A percentile compares a stretch with the other conserved stretches of the same genome.
Conservation (phyloP, 2,113 vertebrate genomes). For the Hymenochirus boettgeri region DNA sequence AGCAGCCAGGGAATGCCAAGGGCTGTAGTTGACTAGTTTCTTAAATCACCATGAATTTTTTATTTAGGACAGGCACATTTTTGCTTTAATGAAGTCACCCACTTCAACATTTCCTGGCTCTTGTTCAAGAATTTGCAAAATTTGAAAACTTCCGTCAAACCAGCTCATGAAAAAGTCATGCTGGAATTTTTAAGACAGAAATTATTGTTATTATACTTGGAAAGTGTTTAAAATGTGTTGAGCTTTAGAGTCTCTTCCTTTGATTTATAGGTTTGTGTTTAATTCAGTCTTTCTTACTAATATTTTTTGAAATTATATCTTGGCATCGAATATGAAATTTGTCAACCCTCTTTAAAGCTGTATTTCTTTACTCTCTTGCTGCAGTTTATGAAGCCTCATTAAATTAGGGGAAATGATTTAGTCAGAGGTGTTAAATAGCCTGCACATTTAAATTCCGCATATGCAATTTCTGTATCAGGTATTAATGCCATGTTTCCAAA, state of each 20-base stretch:
- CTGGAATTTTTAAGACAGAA: conserved; percentile 27
- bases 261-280: conserved; percentile 35
- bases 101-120: conserved; percentile 29
- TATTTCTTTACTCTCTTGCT: conserved; percentile 30
- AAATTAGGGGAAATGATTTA: conserved; percentile 38
- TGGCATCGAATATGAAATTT: conserved; percentile 20
- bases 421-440: conserved; percentile 35
- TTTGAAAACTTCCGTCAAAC: conserved; percentile 30
- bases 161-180: conserved; percentile 37
- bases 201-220: conserved; percentile 25
- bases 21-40: too few species aligned
- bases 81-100: conserved; percentile 34
- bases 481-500: conserved; percentile 17
- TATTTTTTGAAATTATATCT: conserved; percentile 22
- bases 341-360: conserved; percentile 21
- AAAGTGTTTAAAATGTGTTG: conserved; percentile 33
- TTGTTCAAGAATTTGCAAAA: conserved; percentile 34
- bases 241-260: conserved; percentile 3
- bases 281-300: conserved; percentile 22
- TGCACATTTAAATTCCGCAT: conserved; percentile 24
- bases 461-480: conserved; percentile 32
- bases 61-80: conserved; percentile 12
- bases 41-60: too few species aligned
- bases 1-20: too few species aligned
- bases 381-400: conserved; percentile 32